These are phyloP conservation scores for Phortica variegata DNA, from an alignment of 1,140 invertebrate species.

Conservation along the genomic window DNA sequence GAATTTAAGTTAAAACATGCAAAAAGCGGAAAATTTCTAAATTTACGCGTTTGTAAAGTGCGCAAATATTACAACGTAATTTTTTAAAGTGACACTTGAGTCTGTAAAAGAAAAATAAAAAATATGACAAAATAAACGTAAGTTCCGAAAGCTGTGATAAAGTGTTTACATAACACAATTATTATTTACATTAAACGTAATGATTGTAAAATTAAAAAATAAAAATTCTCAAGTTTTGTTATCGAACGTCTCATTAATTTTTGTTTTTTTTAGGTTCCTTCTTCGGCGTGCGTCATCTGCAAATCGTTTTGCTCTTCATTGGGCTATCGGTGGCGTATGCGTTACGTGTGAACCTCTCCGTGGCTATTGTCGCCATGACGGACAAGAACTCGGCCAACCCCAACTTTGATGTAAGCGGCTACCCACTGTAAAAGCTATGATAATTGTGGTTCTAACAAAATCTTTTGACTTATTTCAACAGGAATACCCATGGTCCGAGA, in stretches of 20 bases:
- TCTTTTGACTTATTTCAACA: conserved; percentile 55
- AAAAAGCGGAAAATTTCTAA: not conserved
- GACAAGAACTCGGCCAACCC: conserved; percentile 35
- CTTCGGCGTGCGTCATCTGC: conserved; percentile 69
- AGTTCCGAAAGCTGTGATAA: too few species aligned
- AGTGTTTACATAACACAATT: too few species aligned
- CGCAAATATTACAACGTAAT: not conserved
- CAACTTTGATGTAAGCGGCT: conserved; percentile 41
- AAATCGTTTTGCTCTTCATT: conserved; percentile 65
- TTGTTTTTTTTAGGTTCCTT: conserved; percentile 29
- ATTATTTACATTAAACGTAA: conserved; percentile 13
- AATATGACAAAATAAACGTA: conserved; percentile 19
- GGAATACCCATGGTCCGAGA: conserved; percentile 59
- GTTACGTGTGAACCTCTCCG: conserved; percentile 67
- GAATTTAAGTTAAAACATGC: too few species aligned
- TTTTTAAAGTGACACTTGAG: not conserved
- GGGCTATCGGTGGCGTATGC: conserved; percentile 65
- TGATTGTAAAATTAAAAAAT: not conserved
- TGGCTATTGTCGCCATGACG: conserved; percentile 62
- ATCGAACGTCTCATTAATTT: conserved; percentile 4
- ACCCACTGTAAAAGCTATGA: not conserved
- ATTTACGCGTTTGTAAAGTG: not conserved
- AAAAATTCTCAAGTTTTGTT: conserved; percentile 17
- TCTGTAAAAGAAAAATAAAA: not conserved
- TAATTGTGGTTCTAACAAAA: not conserved